Evolutionary conservation across 2,888 invertebrate genomes (phyloP), one percentile per base, ranked within the genome.

Genomic region (Agrotis exclamationis): DNA sequence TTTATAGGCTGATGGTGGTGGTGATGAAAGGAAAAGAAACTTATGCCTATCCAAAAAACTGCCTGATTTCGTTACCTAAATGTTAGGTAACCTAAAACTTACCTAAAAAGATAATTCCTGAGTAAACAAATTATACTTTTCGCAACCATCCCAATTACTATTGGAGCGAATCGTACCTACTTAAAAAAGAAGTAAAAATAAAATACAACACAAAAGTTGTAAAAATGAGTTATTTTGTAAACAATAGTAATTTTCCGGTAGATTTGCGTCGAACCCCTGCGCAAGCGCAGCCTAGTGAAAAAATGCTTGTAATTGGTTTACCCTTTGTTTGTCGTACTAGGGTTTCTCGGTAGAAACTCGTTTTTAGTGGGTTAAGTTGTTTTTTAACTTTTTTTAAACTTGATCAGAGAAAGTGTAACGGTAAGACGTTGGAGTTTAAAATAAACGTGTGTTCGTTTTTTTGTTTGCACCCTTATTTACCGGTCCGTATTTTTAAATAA

Each of bases 171-270:
- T 22, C 82, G 47, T 14, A 14, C 39, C 39, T 1, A 39, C 39
- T 39, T 39, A 11, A 11, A 39, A 13, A 20, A 78, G 66, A 72
- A 59, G 16, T 45, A 68, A 63, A 79, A 70, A 67, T 63, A 70
- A 79, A 79, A 57, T 47, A 65, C 63, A 72, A 57, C 20, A 44
- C 16, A 53, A 54, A 58, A 20, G 56, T 65, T 16, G 66, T 70
- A 90, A 90, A 94, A 93, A 92, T 91, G 79, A 89, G 85, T 93
- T 91, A 93, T 95, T 95, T 94, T 90, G 93, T 95, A 94, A 95
- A 95, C 94, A 94, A 94, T 92, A 90, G 91, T 88, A 94, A 95
- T 96, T 96, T 95, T 90, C 88, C 95, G 95, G 91, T 95, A 94
- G 87, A 93, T 93, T 93, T 88, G 85, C 76, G 79, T 64, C 83